A percentile compares a stretch with the other conserved stretches of the same genome.
Evolutionary conservation across 2,888 invertebrate genomes (phyloP).

Genomic region (Resseliella maxima): DNA sequence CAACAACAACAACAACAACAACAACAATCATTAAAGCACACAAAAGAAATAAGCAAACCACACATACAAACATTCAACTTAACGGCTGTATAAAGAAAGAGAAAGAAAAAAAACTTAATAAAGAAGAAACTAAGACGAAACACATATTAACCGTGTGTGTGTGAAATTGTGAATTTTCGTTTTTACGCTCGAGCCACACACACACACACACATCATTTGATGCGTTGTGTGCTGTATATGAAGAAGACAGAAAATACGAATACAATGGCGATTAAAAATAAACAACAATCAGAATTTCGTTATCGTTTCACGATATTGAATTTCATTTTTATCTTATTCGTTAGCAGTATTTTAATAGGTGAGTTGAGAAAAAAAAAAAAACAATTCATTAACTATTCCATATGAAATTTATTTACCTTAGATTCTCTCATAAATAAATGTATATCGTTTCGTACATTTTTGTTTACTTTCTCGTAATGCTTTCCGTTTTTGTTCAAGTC

Average conservation of each 20-base stretch:
- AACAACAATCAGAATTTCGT: conserved; percentile 43
- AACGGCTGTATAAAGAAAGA: neutral
- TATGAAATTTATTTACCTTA: neutral
- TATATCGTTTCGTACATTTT: neutral
- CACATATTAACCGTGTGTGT: neutral
- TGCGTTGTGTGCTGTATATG: neutral
- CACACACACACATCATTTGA: no score
- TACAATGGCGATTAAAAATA: conserved; percentile 25
- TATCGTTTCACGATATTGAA: conserved; percentile 49
- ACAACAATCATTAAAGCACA: no score
- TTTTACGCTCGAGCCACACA: neutral
- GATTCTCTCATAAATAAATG: neutral
- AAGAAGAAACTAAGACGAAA: neutral
- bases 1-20: neutral
- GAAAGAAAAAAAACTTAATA: no score
- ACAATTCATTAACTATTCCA: neutral
- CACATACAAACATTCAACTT: neutral
- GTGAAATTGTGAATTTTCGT: neutral
- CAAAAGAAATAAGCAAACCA: neutral
- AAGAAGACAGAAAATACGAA: conserved; percentile 9
- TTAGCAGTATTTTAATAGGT: conserved; percentile 48
- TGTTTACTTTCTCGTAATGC: conserved; percentile 42
- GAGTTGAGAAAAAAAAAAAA: neutral
- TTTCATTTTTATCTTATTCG: conserved; percentile 46
- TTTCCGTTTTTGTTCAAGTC: neutral